Evolutionary conservation across 2,113 vertebrate genomes (phyloP).

Genomic region (Panthera tigris): DNA sequence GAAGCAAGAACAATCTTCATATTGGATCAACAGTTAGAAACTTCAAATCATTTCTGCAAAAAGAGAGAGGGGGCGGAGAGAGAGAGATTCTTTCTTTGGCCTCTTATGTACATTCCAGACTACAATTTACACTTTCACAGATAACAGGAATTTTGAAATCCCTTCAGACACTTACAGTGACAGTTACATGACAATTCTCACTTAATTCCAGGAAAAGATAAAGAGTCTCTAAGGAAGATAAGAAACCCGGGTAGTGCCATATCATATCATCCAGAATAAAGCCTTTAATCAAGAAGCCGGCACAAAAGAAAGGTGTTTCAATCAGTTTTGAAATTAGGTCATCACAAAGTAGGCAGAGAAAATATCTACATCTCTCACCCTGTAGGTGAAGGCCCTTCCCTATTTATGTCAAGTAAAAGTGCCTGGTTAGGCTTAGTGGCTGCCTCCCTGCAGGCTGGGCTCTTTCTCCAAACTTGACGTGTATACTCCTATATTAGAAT

Average conservation of each 20-base stretch:
- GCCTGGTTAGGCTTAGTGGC: too few species aligned
- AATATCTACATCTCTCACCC: not conserved
- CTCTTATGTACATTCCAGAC: not conserved
- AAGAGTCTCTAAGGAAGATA: not conserved
- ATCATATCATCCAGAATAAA: not conserved
- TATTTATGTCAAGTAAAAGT: accelerated
- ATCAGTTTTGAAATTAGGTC: not conserved
- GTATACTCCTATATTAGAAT: not conserved
- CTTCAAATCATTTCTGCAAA: not conserved
- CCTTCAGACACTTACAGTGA: not conserved
- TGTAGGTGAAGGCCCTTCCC: not conserved
- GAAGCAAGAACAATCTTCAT: not conserved
- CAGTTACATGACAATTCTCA: not conserved
- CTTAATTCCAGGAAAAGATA: not conserved
- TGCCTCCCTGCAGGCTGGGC: accelerated
- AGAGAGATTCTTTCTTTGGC: not conserved
- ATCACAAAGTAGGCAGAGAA: not conserved
- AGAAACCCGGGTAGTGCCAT: not conserved
- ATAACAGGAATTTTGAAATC: slow-evolving; percentile 9
- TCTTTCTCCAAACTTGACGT: not conserved
- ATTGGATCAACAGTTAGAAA: not conserved
- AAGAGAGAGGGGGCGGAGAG: not conserved
- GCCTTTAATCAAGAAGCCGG: not conserved
- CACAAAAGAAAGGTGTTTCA: not conserved
- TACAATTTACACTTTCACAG: not conserved